Conservation (phyloP, 1,140 invertebrate species). For the Himalopsyche phryganea region DNA sequence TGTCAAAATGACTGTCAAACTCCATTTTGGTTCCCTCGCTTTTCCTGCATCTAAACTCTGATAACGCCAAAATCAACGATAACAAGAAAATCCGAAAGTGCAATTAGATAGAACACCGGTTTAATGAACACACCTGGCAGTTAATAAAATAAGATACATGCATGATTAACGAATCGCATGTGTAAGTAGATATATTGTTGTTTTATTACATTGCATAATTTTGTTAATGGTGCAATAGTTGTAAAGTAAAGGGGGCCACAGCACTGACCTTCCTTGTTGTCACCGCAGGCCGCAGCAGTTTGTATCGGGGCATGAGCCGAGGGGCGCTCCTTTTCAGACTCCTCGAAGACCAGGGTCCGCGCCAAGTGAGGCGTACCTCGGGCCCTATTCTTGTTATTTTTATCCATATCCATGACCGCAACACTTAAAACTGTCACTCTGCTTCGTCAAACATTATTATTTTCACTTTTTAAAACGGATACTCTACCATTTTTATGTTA, state of each 20-base stretch:
- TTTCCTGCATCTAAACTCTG: background rate
- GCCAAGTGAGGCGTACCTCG: constrained; percentile 51
- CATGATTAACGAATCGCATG: too few relatives aligned
- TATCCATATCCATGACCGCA: constrained; percentile 16
- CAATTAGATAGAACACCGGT: background rate
- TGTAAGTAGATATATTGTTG: too few relatives aligned
- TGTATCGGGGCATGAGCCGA: constrained; percentile 36
- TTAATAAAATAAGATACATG: too few relatives aligned
- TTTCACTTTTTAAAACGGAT: constrained; percentile 4
- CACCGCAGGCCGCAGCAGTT: constrained; percentile 42
- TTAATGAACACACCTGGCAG: background rate
- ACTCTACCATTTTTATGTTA: constrained; percentile 6
- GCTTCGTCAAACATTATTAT: constrained; percentile 9
- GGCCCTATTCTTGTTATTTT: constrained; percentile 39
- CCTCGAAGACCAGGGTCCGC: constrained; percentile 50
- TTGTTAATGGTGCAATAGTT: constrained; percentile 6
- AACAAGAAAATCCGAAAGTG: background rate
- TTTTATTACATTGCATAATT: constrained; percentile 17
- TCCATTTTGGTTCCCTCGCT: background rate
- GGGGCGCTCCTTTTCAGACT: constrained; percentile 38
- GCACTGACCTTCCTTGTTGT: constrained; percentile 45
- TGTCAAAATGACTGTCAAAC: constrained; percentile 1
- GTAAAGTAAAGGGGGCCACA: constrained; percentile 12
- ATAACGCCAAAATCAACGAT: background rate
- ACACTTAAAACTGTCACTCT: constrained; percentile 19